phyloP scores from a whole-genome alignment of 2,888 invertebrate species.

The Theodoxus fluviatilis region DNA sequence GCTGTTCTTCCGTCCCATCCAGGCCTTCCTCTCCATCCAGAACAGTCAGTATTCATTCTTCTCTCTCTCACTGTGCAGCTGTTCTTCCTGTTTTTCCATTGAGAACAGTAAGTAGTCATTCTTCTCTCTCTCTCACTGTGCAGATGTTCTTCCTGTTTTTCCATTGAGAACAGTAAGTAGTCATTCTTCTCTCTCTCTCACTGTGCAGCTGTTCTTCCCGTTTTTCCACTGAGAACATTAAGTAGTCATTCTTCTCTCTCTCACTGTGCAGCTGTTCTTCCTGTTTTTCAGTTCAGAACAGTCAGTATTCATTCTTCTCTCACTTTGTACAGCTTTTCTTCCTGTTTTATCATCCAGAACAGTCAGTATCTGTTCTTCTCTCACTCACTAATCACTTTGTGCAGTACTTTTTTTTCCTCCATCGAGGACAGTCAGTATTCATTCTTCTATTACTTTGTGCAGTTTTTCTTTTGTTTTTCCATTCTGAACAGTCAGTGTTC shows the following conservation, averaged over 20 bases:
- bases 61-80: no score
- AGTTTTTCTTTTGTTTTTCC: constrained; percentile 91
- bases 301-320: no score
- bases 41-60: constrained; percentile 68
- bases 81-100: constrained; percentile 87
- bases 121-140: no score
- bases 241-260: no score
- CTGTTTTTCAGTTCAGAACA: constrained; percentile 79
- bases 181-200: no score
- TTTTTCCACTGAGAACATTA: constrained; percentile 77
- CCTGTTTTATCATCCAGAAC: constrained; percentile 79
- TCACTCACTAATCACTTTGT: no score
- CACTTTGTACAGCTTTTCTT: no score
- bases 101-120: constrained; percentile 68
- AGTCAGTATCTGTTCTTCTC: no score
- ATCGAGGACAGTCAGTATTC: constrained; percentile 68
- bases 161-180: constrained; percentile 72
- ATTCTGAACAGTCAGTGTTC: constrained; percentile 70
- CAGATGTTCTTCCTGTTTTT: constrained; percentile 90
- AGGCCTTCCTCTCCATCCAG: constrained; percentile 87
- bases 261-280: no score
- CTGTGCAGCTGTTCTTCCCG: constrained; percentile 96
- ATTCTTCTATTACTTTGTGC: no score
- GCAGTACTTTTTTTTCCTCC: constrained; percentile 89
- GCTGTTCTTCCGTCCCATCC: constrained; percentile 93